Evolutionary conservation across 2,797 vertebrate species (phyloP), one percentile per base, ranked within the genome.

Genomic region (Corythornis leucogaster): DNA sequence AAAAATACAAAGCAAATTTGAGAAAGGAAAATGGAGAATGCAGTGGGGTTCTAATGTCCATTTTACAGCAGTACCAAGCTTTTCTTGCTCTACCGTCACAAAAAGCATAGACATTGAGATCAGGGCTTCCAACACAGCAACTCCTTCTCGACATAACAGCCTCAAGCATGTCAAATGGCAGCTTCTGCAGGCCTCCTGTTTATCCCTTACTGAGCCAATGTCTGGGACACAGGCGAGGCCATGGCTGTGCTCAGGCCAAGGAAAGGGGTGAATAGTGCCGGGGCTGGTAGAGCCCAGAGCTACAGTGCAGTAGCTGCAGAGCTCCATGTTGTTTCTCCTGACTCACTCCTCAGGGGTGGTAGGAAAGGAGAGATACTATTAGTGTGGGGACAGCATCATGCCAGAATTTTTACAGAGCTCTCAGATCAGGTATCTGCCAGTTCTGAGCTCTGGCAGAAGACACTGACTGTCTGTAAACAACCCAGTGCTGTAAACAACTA

Each of bases 271-370:
- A 30, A 45, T 31, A 3, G 19, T 66, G 31, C 9, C 0, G 0
- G 18, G 35, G 48, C 31, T 62, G 12, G 12, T 14, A 53, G 19
- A 64, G 24, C 45, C 70, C 38, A 5, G 53, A 35, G 24, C n/a
- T 57, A 3, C 0, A 1, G 33, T n/a, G 20, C 58, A 53, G 77
- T 24, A 28, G 40, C 73, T 21, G 30, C 62, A 3, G 58, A 6
- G 15, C 54, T 63, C 0, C 0, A 1, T 0, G 8, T 0, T 30
- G 2, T n/a, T 16, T 43, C 8, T 35, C 43, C 16, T 22, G 1
- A 10, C 26, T 42, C 50, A 1, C 57, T 3, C 71, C 1, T 5
- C 33, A 15, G 22, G 24, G 20, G 26, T 3, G 25, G 5, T 1
- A 28, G 71, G 12, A 71, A 62, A 83, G 74, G 62, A 11, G 61